These are phyloP conservation scores for Myopa testacea DNA, from an alignment of 2,888 invertebrate species.

Conservation along the genomic window DNA sequence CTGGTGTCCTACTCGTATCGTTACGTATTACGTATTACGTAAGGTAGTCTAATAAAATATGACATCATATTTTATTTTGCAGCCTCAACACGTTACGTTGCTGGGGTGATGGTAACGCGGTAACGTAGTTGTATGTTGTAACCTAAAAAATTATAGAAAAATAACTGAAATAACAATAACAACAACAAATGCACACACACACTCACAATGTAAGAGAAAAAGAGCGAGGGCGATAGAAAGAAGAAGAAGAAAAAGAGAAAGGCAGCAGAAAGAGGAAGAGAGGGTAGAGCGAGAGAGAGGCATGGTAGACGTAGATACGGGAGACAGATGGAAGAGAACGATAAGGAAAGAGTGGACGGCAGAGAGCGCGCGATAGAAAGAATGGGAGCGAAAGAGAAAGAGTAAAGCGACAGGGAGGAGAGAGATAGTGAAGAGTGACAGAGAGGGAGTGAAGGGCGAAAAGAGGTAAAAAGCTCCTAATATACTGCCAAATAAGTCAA, in stretches of 20 bases:
- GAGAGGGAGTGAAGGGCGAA: background rate
- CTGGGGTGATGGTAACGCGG: slow-evolving; percentile 7
- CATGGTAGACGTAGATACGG: too few relatives aligned
- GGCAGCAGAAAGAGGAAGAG: too few relatives aligned
- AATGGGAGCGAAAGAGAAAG: too few relatives aligned
- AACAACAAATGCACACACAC: slow-evolving; percentile 11
- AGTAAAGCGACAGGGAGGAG: too few relatives aligned
- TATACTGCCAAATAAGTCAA: background rate
- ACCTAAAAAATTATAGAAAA: slow-evolving; percentile 14
- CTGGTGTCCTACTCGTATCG: too few relatives aligned
- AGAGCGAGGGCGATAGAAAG: too few relatives aligned
- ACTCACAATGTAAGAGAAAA: background rate
- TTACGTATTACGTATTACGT: slow-evolving; percentile 16
- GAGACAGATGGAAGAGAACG: too few relatives aligned
- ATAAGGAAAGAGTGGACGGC: too few relatives aligned
- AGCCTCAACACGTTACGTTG: slow-evolving; percentile 25
- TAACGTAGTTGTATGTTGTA: background rate
- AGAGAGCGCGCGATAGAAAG: too few relatives aligned
- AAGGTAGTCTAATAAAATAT: slow-evolving; percentile 44
- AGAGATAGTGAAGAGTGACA: too few relatives aligned
- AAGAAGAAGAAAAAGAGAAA: too few relatives aligned
- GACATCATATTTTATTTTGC: slow-evolving; percentile 47
- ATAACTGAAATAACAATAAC: background rate
- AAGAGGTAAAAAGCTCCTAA: background rate
- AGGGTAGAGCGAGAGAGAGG: too few relatives aligned